Conservation (phyloP, 2,888 invertebrate genomes). For the Pseudococcus viburni region DNA sequence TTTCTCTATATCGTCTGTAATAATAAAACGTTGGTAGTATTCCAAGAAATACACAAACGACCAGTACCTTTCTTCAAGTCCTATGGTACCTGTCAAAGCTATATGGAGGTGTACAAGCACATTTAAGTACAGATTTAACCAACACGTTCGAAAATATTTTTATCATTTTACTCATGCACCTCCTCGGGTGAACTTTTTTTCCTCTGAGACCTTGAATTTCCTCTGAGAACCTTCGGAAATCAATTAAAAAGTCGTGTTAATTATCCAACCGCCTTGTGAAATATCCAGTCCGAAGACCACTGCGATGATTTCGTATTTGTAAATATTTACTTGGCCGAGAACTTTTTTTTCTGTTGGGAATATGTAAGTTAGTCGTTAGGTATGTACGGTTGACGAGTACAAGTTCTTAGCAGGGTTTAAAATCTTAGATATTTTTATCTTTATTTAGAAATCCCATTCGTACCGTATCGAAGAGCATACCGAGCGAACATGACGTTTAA, state of each 20-base stretch:
- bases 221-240: not conserved
- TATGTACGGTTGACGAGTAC: conserved; percentile 7
- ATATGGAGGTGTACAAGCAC: not conserved
- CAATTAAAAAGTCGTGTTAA: not conserved
- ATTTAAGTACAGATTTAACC: not conserved
- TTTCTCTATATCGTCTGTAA: not conserved
- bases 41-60: conserved; percentile 22
- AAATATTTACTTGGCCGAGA: not conserved
- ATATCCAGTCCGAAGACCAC: not conserved
- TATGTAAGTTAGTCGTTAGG: not conserved
- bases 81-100: not conserved
- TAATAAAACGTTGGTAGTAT: conserved; percentile 10
- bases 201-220: not conserved
- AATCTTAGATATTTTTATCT: conserved; percentile 13
- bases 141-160: not conserved
- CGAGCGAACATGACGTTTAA: not conserved
- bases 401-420: not conserved
- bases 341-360: not conserved
- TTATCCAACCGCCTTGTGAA: not conserved
- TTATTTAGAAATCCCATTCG: conserved; percentile 27
- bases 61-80: not conserved
- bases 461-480: not conserved
- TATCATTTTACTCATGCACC: not conserved
- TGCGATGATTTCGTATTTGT: not conserved
- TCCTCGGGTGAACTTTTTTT: not conserved